A percentile compares a stretch with the other conserved stretches of the same genome.
Evolutionary conservation across 1,140 invertebrate genomes (phyloP).

Genomic region (Heterodera schachtii): DNA sequence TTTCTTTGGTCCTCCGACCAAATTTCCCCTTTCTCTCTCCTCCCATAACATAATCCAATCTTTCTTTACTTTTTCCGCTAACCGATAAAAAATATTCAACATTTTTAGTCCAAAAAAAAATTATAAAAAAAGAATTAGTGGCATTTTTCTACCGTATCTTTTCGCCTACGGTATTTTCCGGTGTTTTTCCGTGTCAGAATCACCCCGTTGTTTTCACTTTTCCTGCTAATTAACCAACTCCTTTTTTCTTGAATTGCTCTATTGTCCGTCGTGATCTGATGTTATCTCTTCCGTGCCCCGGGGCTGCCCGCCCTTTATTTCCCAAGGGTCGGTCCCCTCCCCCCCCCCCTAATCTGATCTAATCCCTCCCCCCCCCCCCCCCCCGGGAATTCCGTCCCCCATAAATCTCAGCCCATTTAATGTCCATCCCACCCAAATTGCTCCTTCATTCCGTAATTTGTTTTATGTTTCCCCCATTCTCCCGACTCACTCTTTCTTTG

Average conservation of each 20-base stretch:
- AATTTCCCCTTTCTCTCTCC: neutral
- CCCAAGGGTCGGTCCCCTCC: too few species aligned
- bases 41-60: neutral
- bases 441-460: neutral
- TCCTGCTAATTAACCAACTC: neutral
- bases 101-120: neutral
- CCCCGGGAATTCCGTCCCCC: neutral
- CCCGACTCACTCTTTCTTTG: neutral
- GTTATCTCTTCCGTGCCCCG: neutral
- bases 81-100: neutral
- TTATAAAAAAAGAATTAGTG: neutral
- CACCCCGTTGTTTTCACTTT: neutral
- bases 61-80: neutral
- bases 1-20: neutral
- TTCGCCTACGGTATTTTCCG: neutral
- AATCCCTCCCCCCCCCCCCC: neutral
- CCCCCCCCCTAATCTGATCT: neutral
- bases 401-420: neutral
- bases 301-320: too few species aligned
- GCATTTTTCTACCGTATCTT: neutral
- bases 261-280: neutral
- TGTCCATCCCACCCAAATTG: neutral
- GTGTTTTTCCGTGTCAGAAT: neutral
- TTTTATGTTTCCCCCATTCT: neutral
- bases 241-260: neutral